These are phyloP conservation scores for Dolomedes plantarius DNA, from an alignment of 2,888 invertebrate genomes.

Conservation along the genomic window DNA sequence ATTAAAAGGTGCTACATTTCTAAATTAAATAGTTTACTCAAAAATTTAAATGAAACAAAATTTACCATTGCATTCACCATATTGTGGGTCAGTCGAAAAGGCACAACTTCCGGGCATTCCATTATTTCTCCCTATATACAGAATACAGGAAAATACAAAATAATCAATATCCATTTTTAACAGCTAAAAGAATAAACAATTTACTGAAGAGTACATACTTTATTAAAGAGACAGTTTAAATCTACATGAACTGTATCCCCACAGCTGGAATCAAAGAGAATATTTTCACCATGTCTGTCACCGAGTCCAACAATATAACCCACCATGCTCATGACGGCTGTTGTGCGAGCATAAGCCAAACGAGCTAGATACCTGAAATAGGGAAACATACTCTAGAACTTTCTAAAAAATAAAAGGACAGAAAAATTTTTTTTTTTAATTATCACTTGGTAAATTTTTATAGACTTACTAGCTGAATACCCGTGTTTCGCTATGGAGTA, in stretches of 20 bases:
- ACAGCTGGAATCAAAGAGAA: conserved; percentile 91
- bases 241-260: conserved; percentile 98
- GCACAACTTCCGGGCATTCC: conserved; percentile 91
- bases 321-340: conserved; percentile 98
- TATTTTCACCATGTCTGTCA: conserved; percentile 97
- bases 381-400: too few species aligned
- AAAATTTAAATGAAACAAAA: neutral
- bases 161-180: neutral
- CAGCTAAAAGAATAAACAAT: neutral
- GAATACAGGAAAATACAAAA: neutral
- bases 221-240: conserved; percentile 98
- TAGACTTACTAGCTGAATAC: too few species aligned
- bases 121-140: conserved; percentile 84
- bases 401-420: too few species aligned
- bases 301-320: conserved; percentile 95
- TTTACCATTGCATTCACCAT: conserved; percentile 96
- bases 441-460: too few species aligned
- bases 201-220: conserved; percentile 78
- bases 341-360: conserved; percentile 91
- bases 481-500: too few species aligned
- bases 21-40: too few species aligned
- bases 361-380: conserved; percentile 90
- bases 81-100: conserved; percentile 97
- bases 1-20: too few species aligned
- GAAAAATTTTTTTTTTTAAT: too few species aligned